Base-by-base conservation (phyloP, 2,888 invertebrate genomes). In the Congeria kusceri region DNA sequence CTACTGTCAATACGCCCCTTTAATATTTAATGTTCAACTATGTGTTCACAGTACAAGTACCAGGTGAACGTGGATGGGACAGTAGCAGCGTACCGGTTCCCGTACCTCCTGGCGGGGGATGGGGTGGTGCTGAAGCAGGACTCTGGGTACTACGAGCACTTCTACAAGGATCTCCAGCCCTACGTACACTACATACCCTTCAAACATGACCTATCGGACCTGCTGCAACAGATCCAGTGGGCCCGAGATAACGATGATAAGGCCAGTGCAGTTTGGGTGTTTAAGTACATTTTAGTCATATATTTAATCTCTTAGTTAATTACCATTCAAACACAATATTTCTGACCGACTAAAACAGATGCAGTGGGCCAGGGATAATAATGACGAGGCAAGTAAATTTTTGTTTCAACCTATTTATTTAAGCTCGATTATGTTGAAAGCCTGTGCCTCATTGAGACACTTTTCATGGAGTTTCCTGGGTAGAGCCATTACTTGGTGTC, bases 21-120 rank as follows among this genome's bases (percentile, higher is more conserved):
- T n/a, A n/a, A n/a, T n/a, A n/a, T n/a, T n/a, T n/a, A n/a, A n/a
- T n/a, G n/a, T n/a, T n/a, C n/a, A n/a, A n/a, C n/a, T n/a, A n/a
- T n/a, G n/a, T n/a, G n/a, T n/a, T n/a, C 95, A 92, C 94, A 99
- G 98, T 97, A 97, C 93, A 98, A 98, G 94, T 99, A 98, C 93
- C 98, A 98, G 94, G 93, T 99, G 39, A 97, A 96, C 91, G 95
- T 99, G 70, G 99, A 99, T 94, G 99, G 99, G 20, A 98, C 98
- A 49, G 99, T 99, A 20, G 98, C 99, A 25, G 97, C 99, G 0
- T 99, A 99, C 93, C 95, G 99, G 80, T 95, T 98, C 85, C 98
- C 99, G 0, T 98, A 98, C 93, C 95, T 99, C 25, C 94, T 99
- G 80, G 97, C 96, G 58, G 98, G 98, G 0, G 97, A 97, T 89